A percentile compares a stretch with the other conserved stretches of the same genome.
Conservation (phyloP, 2,888 invertebrate genomes). For the Dicyrtomina minuta region DNA sequence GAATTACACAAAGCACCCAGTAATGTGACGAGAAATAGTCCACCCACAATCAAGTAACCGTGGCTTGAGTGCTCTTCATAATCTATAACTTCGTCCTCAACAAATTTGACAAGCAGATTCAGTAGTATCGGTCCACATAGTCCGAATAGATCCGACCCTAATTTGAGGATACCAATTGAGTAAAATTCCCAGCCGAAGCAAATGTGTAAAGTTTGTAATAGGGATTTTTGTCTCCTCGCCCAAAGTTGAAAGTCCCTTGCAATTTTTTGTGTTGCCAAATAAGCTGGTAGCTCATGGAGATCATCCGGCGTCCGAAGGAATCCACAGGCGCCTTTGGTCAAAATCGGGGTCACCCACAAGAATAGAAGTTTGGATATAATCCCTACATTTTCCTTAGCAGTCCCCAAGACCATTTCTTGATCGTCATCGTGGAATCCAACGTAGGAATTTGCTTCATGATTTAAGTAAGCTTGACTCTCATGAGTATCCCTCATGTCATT, state of each 20-base stretch:
- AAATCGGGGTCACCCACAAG: slow-evolving; percentile 82
- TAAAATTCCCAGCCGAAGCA: slow-evolving; percentile 82
- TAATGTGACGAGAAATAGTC: slow-evolving; percentile 67
- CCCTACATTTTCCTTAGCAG: slow-evolving; percentile 73
- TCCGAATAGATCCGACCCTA: slow-evolving; percentile 77
- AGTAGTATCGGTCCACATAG: slow-evolving; percentile 89
- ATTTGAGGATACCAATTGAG: slow-evolving; percentile 76
- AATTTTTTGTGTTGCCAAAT: slow-evolving; percentile 65
- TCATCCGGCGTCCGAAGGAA: slow-evolving; percentile 74
- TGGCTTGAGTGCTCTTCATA: slow-evolving; percentile 56
- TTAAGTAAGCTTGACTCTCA: slow-evolving; percentile 46
- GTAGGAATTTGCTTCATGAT: slow-evolving; percentile 58
- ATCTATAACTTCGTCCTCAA: slow-evolving; percentile 60
- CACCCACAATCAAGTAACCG: slow-evolving; percentile 68
- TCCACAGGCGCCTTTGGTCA: slow-evolving; percentile 75
- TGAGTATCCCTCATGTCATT: slow-evolving; percentile 41
- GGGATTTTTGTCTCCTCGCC: slow-evolving; percentile 37
- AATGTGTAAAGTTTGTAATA: slow-evolving; percentile 70
- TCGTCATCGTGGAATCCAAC: slow-evolving; percentile 63
- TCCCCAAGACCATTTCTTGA: slow-evolving; percentile 72
- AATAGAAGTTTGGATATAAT: slow-evolving; percentile 73
- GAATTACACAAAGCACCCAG: slow-evolving; percentile 76
- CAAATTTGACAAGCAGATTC: slow-evolving; percentile 75
- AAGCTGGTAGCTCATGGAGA: slow-evolving; percentile 75
- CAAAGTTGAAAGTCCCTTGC: slow-evolving; percentile 61